Percentiles rank a stretch among this genome's conserved stretches.
Conservation (phyloP, 2,113 vertebrate genomes). For the Brachyhypopomus occidentalis region DNA sequence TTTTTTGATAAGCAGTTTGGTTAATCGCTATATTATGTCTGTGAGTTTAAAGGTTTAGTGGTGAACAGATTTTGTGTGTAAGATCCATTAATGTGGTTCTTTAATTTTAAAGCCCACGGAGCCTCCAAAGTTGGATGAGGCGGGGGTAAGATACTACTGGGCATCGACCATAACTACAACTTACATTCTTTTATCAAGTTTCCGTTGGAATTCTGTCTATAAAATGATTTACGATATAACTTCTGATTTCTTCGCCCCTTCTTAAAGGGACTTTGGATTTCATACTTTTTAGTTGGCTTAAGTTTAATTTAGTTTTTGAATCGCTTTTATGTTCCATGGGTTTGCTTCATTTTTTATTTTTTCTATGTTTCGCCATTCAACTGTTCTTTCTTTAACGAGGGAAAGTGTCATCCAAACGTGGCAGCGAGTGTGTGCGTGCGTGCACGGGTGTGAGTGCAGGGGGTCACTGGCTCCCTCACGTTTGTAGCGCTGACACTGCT, state of each 20-base stretch:
- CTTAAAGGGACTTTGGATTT: constrained; percentile 23
- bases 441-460: constrained; percentile 51
- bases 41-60: constrained; percentile 6
- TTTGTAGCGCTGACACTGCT: constrained; percentile 72
- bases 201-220: constrained; percentile 46
- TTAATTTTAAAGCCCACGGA: constrained; percentile 98
- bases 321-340: constrained; percentile 65
- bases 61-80: constrained; percentile 51
- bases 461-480: constrained; percentile 58
- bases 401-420: constrained; percentile 75
- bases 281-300: constrained; percentile 58
- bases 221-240: constrained; percentile 13
- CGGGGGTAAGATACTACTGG: constrained; percentile 91
- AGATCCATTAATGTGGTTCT: constrained; percentile 77
- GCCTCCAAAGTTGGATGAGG: constrained; percentile 94
- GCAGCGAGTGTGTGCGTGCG: constrained; percentile 39
- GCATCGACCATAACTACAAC: constrained; percentile 79
- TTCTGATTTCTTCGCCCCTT: constrained; percentile 35
- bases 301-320: constrained; percentile 74
- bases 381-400: constrained; percentile 58
- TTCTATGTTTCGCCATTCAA: constrained; percentile 59
- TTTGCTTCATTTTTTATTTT: constrained; percentile 47
- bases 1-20: constrained; percentile 12
- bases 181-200: constrained; percentile 74
- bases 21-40: background rate